A percentile compares a stretch with the other conserved stretches of the same genome.
phyloP scores from a whole-genome alignment of 2,113 vertebrate genomes.

The Xiphophorus maculatus region DNA sequence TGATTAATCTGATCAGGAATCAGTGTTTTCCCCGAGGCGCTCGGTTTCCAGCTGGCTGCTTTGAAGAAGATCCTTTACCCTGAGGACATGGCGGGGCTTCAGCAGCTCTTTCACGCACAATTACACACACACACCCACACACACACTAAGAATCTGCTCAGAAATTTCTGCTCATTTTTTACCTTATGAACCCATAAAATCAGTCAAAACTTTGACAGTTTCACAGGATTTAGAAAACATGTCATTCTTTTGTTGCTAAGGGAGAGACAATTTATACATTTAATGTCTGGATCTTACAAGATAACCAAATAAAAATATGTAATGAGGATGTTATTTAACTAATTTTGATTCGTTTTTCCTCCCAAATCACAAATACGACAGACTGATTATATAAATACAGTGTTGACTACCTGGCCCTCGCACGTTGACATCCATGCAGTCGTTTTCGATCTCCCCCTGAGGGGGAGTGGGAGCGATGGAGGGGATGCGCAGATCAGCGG shows the following conservation, averaged over 20 bases:
- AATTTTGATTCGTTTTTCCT: background rate
- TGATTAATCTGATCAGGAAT: constrained; percentile 78
- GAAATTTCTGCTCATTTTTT: constrained; percentile 1
- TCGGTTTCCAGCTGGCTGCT: constrained; percentile 75
- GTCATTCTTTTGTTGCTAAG: background rate
- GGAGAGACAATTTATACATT: background rate
- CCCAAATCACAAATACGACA: background rate
- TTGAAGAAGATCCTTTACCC: constrained; percentile 83
- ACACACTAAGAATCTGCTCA: constrained; percentile 2
- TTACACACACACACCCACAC: constrained; percentile 27
- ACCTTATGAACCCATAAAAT: constrained; percentile 1
- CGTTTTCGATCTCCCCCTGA: constrained; percentile 92
- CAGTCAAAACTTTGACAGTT: background rate
- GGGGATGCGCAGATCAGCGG: constrained; percentile 91
- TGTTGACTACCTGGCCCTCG: constrained; percentile 88
- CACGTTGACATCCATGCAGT: constrained; percentile 97
- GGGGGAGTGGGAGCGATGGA: constrained; percentile 95
- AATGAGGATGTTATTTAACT: background rate
- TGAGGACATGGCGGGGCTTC: constrained; percentile 70
- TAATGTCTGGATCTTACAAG: background rate
- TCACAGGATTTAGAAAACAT: background rate
- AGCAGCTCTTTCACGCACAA: constrained; percentile 63
- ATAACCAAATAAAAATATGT: background rate
- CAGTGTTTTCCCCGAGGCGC: constrained; percentile 68
- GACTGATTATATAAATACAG: background rate